Evolutionary conservation across 1,140 invertebrate species (phyloP), one percentile per base, ranked within the genome.

Genomic region (Lepidotrigona ventralis): DNA sequence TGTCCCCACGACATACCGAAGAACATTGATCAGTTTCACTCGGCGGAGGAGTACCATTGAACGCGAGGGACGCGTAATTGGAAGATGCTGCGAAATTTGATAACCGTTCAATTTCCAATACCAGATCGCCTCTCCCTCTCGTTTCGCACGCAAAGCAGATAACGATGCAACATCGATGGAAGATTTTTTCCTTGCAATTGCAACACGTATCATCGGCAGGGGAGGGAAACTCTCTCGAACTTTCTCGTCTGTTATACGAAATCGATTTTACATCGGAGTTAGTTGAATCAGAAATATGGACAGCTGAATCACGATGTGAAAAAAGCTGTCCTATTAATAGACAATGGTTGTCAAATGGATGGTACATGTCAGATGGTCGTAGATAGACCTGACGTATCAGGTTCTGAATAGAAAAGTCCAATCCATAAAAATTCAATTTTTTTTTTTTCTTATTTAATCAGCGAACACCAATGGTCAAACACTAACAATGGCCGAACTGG

Each of bases 1-100:
- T 53, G 19, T 77, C 19, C 51, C 54, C 2, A n/a, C 53, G 9
- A 58, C 60, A 33, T 14, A 73, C 33, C 9, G 29, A 69, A 53
- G 46, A 56, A 19, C 33, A n/a, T 81, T 23, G 11, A 68, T 63
- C 73, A 53, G 26, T 64, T 75, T 70, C 69, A 54, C 26, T 64
- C 5, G 46, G 4, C 3, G 39, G 39, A 6, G 17, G 29, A 17
- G 19, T 19, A 19, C 23, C 66, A 23, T 66, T 15, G 56, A 58
- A 39, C 39, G 21, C 21, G 33, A 74, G 12, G 15, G 19, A 33
- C 29, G 39, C 39, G 19, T 11, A 29, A 66, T 66, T 66, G 26
- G 8, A 17, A 9, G 1, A 12, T 21, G 11, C 19, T 19, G 11
- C 19, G 11, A 33, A 66, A 66, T 33, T 64, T 15, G n/a, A 64